A percentile compares a stretch with the other conserved stretches of the same genome.
phyloP scores from a whole-genome alignment of 2,113 vertebrate species.

The Psophia crepitans region DNA sequence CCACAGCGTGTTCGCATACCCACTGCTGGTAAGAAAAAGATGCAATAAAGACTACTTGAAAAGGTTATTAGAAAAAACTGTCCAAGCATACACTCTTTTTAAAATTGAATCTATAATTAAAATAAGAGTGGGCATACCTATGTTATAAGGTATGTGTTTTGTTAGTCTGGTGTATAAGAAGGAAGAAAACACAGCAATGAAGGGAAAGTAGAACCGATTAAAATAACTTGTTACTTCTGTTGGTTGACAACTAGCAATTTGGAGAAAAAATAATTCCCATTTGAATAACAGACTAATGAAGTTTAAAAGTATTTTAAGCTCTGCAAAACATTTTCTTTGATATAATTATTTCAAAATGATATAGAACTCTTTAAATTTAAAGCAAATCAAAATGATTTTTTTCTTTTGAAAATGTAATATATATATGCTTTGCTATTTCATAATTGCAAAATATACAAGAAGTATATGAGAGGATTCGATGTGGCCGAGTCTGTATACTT shows the following conservation, averaged over 20 bases:
- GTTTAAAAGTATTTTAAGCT: neutral
- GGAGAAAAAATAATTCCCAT: neutral
- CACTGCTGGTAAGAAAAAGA: neutral
- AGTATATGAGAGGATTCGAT: accelerated
- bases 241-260: neutral
- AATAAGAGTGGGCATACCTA: neutral
- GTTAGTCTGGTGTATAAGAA: neutral
- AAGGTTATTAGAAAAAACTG: neutral
- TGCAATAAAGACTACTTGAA: neutral
- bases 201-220: neutral
- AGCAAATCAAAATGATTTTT: neutral
- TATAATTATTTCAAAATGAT: neutral
- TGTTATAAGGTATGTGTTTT: neutral
- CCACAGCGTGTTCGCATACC: too few relatives aligned
- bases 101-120: neutral
- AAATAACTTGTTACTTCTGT: neutral
- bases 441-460: neutral
- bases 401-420: neutral
- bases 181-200: neutral
- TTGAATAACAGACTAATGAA: neutral
- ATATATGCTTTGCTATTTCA: neutral
- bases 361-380: neutral
- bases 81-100: neutral
- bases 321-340: neutral
- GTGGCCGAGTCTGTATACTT: accelerated